Percentiles rank a stretch among this genome's conserved stretches.
These are phyloP conservation scores for Eremobia ochroleuca DNA, from an alignment of 2,888 invertebrate genomes.

Conservation along the genomic window DNA sequence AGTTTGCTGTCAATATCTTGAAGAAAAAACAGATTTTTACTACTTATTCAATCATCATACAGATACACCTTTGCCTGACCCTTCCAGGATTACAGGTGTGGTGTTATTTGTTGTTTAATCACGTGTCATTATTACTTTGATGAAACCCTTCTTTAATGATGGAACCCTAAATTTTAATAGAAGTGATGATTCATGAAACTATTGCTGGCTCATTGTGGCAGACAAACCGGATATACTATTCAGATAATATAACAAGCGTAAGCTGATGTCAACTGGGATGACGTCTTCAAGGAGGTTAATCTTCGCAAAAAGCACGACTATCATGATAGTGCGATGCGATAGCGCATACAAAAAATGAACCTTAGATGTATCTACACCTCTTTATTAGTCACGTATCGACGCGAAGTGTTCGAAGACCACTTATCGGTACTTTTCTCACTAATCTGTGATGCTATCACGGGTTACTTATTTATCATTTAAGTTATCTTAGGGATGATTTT, in stretches of 20 bases:
- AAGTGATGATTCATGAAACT: slow-evolving; percentile 75
- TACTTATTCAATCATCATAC: not conserved
- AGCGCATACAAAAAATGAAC: slow-evolving; percentile 60
- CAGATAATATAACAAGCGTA: slow-evolving; percentile 75
- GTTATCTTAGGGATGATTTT: too few species aligned
- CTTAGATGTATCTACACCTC: slow-evolving; percentile 52
- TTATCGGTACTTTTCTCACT: slow-evolving; percentile 32
- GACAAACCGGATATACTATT: slow-evolving; percentile 84
- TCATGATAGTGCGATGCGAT: slow-evolving; percentile 68
- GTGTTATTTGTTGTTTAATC: not conserved
- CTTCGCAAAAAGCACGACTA: slow-evolving; percentile 73
- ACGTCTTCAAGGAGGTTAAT: slow-evolving; percentile 77
- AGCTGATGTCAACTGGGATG: slow-evolving; percentile 88
- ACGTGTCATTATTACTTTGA: not conserved
- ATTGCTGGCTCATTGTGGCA: slow-evolving; percentile 74
- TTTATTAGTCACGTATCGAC: slow-evolving; percentile 63
- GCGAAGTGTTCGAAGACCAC: slow-evolving; percentile 38
- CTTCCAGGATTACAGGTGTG: not conserved
- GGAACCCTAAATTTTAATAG: slow-evolving; percentile 69
- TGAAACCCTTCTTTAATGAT: too few species aligned
- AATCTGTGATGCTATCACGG: slow-evolving; percentile 17
- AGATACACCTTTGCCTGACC: not conserved
- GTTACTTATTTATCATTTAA: slow-evolving; percentile 28
- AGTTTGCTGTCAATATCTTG: slow-evolving; percentile 9
- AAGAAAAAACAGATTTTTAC: slow-evolving; percentile 4